These are phyloP conservation scores for Eremobia ochroleuca DNA, from an alignment of 2,888 invertebrate species.

Conservation along the genomic window DNA sequence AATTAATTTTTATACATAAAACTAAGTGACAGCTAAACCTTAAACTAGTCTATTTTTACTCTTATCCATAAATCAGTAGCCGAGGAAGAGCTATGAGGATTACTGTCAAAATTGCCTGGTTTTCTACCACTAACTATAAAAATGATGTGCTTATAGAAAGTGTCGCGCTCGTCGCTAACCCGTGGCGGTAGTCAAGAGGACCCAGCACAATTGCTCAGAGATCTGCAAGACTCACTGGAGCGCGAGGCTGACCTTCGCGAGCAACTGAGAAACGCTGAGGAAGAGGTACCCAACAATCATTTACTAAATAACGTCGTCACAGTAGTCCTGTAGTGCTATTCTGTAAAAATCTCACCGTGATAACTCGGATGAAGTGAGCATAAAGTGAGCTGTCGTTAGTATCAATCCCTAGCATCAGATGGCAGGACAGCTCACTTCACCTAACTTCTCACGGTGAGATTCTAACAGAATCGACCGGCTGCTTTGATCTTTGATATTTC, in stretches of 20 bases:
- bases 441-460: too few species aligned
- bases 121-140: neutral
- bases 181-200: constrained; percentile 95
- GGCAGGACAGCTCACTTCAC: too few species aligned
- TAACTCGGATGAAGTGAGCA: too few species aligned
- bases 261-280: constrained; percentile 97
- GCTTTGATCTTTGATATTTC: constrained; percentile 26
- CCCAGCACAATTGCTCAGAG: constrained; percentile 95
- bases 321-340: too few species aligned
- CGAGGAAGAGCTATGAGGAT: neutral
- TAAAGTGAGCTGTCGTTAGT: too few species aligned
- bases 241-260: constrained; percentile 98
- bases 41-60: neutral
- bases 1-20: neutral
- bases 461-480: too few species aligned
- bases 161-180: constrained; percentile 94
- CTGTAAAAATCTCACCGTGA: too few species aligned
- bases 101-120: neutral
- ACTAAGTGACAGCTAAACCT: neutral
- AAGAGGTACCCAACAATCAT: constrained; percentile 92
- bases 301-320: neutral
- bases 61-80: neutral
- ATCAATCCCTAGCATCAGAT: too few species aligned
- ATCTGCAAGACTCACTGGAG: constrained; percentile 97
- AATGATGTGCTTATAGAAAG: constrained; percentile 84